Conservation (phyloP, 35 echinoderm and acorn worm genomes). For the Nesometra sesokonis region DNA sequence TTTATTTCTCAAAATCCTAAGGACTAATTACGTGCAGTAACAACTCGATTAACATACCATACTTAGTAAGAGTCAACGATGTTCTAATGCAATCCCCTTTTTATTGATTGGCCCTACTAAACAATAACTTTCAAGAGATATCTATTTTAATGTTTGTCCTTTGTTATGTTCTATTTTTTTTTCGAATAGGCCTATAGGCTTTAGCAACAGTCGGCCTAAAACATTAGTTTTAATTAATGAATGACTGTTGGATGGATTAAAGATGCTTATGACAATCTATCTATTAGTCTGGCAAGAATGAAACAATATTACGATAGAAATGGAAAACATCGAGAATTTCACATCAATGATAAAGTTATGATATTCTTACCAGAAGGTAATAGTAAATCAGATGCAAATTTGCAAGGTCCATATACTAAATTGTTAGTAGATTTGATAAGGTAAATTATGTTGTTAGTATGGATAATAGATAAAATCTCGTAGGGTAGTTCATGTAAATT, state of each 20-base stretch:
- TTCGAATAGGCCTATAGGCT: too few species aligned
- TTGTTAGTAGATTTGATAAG: conserved; percentile 7
- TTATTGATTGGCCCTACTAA: too few species aligned
- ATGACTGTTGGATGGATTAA: neutral
- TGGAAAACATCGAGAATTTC: conserved; percentile 8
- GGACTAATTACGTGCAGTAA: too few species aligned
- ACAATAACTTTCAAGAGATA: too few species aligned
- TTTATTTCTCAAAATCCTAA: too few species aligned
- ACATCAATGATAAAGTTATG: conserved; percentile 14
- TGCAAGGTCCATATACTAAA: conserved; percentile 27
- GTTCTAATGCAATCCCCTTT: too few species aligned
- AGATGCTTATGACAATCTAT: neutral
- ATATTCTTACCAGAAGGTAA: conserved; percentile 12
- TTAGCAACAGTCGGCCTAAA: too few species aligned
- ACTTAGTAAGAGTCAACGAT: too few species aligned
- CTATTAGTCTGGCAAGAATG: neutral
- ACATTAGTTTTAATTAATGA: too few species aligned
- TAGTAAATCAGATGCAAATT: conserved; percentile 18
- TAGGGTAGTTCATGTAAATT: neutral
- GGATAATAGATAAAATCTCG: neutral
- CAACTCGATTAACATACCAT: too few species aligned
- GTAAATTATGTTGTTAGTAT: neutral
- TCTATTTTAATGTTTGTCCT: too few species aligned
- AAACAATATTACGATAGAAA: conserved; percentile 22
- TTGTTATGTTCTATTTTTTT: too few species aligned